phyloP scores from a whole-genome alignment of 2,113 vertebrate genomes.

The Dryoscopus gambensis region DNA sequence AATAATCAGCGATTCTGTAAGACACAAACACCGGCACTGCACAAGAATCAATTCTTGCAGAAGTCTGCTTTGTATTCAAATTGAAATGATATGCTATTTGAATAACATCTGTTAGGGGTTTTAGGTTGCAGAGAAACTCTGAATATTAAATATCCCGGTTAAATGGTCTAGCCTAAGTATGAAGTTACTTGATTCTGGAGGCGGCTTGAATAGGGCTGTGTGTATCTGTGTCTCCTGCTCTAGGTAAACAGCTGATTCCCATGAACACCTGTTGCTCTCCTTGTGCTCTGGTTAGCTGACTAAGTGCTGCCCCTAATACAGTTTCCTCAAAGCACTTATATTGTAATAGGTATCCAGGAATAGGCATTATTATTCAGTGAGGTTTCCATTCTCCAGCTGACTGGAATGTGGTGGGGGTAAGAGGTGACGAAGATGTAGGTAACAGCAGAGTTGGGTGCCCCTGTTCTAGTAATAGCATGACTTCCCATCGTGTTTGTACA shows the following conservation, averaged over 20 bases:
- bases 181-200: neutral
- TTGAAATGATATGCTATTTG: neutral
- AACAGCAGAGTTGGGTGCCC: neutral
- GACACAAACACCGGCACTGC: neutral
- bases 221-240: neutral
- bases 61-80: neutral
- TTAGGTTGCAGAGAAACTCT: constrained; percentile 4
- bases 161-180: neutral
- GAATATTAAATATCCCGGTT: neutral
- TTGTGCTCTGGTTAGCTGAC: neutral
- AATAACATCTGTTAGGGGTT: constrained; percentile 4
- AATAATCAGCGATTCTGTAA: neutral
- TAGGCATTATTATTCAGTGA: neutral
- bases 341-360: neutral
- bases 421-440: neutral
- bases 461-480: neutral
- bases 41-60: neutral
- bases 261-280: neutral
- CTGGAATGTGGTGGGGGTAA: neutral
- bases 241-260: constrained; percentile 26
- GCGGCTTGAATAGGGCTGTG: neutral
- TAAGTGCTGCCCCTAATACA: neutral
- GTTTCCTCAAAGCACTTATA: neutral
- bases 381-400: neutral
- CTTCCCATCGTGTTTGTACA: neutral